Percentiles rank a stretch among this genome's conserved stretches.
These are phyloP conservation scores for Psilopogon haemacephalus DNA, from an alignment of 2,113 vertebrate species.

Conservation along the genomic window DNA sequence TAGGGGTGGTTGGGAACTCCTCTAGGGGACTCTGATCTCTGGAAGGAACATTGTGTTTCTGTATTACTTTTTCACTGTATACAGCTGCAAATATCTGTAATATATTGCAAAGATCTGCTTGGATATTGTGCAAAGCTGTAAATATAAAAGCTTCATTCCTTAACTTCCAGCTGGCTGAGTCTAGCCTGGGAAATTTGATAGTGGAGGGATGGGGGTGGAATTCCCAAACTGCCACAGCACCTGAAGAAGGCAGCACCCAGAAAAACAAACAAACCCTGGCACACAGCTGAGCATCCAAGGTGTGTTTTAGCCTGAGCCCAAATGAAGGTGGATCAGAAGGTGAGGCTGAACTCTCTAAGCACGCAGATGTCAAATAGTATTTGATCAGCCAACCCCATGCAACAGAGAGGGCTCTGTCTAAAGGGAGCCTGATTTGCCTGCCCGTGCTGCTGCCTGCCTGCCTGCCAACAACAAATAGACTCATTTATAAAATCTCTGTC, in stretches of 20 bases:
- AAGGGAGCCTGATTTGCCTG: not conserved
- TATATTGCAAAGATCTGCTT: no score
- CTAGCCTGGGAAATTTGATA: no score
- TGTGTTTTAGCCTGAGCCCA: not conserved
- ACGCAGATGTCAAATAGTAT: not conserved
- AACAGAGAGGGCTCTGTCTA: not conserved
- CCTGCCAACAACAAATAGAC: slow-evolving; percentile 38
- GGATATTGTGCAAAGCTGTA: no score
- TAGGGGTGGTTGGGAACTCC: no score
- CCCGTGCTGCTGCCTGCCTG: not conserved
- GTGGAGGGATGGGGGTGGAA: no score
- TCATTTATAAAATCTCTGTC: slow-evolving; percentile 38
- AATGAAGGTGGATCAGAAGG: not conserved
- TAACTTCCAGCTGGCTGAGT: no score
- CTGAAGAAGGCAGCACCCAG: not conserved
- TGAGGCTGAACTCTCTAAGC: not conserved
- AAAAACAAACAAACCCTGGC: not conserved
- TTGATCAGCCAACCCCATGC: not conserved
- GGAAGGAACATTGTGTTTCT: no score
- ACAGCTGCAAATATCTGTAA: no score
- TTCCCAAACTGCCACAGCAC: no score
- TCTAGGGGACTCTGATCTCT: no score
- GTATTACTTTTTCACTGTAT: no score
- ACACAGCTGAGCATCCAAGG: fast-evolving
- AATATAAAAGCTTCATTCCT: no score